A percentile compares a stretch with the other conserved stretches of the same genome.
phyloP scores from a whole-genome alignment of 2,797 vertebrate species.

The Gephyroberyx darwinii region DNA sequence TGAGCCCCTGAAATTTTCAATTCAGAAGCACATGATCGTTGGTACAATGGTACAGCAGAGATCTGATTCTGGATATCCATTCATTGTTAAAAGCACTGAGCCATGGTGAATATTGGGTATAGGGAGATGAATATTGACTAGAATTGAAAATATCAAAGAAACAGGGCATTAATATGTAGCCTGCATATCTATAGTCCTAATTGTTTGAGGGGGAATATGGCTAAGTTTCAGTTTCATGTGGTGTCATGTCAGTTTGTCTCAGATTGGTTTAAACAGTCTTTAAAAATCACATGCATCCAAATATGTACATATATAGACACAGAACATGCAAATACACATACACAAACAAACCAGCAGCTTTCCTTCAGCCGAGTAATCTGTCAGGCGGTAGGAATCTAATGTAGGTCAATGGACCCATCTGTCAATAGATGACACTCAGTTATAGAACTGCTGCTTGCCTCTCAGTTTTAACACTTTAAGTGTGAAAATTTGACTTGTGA shows the following conservation, averaged over 20 bases:
- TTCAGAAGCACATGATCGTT: background rate
- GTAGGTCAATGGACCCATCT: constrained; percentile 56
- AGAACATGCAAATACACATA: background rate
- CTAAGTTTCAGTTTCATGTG: background rate
- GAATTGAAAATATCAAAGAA: background rate
- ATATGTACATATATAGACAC: background rate
- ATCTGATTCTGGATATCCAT: background rate
- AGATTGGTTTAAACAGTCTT: background rate
- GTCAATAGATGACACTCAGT: constrained; percentile 29
- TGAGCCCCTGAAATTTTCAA: background rate
- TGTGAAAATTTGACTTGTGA: background rate
- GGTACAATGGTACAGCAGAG: background rate
- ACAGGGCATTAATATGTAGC: background rate
- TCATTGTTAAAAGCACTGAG: background rate
- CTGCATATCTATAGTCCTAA: background rate
- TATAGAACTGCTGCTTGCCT: constrained; percentile 7
- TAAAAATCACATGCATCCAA: background rate
- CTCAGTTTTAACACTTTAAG: background rate
- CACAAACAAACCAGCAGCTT: constrained; percentile 13
- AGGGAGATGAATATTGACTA: background rate
- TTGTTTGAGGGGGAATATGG: background rate
- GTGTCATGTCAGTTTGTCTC: background rate
- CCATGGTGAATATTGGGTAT: no score
- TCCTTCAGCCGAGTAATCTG: constrained; percentile 32
- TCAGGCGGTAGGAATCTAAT: constrained; percentile 43